phyloP scores from a whole-genome alignment of 2,888 invertebrate species.

The Parnassius apollo region DNA sequence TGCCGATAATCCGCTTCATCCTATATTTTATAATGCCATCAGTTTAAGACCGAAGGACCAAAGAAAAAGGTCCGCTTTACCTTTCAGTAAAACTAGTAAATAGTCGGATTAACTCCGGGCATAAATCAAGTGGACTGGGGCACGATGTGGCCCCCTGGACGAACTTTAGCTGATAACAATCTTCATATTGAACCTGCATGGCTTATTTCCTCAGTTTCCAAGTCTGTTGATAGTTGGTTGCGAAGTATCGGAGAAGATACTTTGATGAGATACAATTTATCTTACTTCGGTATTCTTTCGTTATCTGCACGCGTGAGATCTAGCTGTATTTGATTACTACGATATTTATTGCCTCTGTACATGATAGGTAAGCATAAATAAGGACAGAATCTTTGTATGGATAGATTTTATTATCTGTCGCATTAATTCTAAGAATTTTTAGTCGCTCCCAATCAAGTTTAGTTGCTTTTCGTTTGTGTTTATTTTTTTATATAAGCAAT shows the following conservation, averaged over 20 bases:
- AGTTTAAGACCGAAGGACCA: constrained; percentile 50
- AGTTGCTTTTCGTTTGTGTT: too few species aligned
- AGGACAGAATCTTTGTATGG: not conserved
- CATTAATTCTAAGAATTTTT: too few species aligned
- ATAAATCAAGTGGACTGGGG: constrained; percentile 61
- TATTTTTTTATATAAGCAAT: too few species aligned
- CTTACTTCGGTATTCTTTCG: constrained; percentile 20
- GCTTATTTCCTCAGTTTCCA: not conserved
- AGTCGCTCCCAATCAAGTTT: too few species aligned
- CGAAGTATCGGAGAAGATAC: constrained; percentile 19
- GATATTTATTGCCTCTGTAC: constrained; percentile 16
- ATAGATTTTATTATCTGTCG: not conserved
- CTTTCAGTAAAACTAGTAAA: constrained; percentile 78
- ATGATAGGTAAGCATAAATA: constrained; percentile 8
- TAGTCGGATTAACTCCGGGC: constrained; percentile 73
- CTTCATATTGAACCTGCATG: constrained; percentile 31
- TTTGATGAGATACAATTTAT: constrained; percentile 23
- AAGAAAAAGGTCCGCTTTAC: constrained; percentile 73
- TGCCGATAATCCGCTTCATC: constrained; percentile 6
- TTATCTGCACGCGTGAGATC: constrained; percentile 2
- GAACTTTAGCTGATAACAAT: constrained; percentile 34
- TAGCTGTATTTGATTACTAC: constrained; percentile 5
- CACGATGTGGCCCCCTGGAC: constrained; percentile 31
- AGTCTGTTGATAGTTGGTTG: not conserved
- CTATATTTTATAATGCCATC: constrained; percentile 28